Evolutionary conservation across 2,888 invertebrate genomes (phyloP).

Genomic region (Leptodirus hochenwartii): DNA sequence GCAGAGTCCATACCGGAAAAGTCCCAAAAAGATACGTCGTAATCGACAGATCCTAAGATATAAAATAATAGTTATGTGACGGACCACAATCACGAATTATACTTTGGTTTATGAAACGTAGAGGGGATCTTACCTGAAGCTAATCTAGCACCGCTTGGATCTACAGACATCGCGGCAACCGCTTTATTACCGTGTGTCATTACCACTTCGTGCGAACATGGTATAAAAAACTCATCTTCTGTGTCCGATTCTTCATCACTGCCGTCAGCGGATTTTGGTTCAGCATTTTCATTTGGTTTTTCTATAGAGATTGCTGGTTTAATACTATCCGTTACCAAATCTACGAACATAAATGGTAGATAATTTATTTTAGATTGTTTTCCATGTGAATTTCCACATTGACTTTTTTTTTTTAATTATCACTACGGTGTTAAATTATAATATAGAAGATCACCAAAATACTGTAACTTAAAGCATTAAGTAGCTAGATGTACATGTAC

Average conservation of each 20-base stretch:
- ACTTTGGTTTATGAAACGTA: no score
- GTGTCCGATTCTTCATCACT: conserved; percentile 21
- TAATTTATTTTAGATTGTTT: no score
- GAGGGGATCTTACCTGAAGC: conserved; percentile 22
- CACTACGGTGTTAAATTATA: no score
- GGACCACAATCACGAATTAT: no score
- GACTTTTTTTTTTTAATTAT: no score
- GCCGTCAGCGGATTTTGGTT: conserved; percentile 10
- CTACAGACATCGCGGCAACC: conserved; percentile 76
- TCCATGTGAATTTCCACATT: no score
- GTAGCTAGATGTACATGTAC: no score
- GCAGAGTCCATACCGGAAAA: conserved; percentile 96
- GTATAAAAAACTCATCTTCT: conserved; percentile 38
- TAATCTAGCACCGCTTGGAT: conserved; percentile 80
- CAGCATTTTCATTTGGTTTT: conserved; percentile 15
- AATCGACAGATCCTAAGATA: conserved; percentile 75
- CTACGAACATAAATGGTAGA: no score
- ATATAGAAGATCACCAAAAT: no score
- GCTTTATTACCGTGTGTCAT: conserved; percentile 84
- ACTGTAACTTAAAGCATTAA: no score
- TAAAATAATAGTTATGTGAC: conserved; percentile 5
- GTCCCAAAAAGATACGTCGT: conserved; percentile 95
- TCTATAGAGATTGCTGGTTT: conserved; percentile 6
- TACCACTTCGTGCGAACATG: conserved; percentile 57
- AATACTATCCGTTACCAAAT: no score